Evolutionary conservation across 2,888 invertebrate species (phyloP), one percentile per base, ranked within the genome.

Genomic region (Melanostoma scalare): DNA sequence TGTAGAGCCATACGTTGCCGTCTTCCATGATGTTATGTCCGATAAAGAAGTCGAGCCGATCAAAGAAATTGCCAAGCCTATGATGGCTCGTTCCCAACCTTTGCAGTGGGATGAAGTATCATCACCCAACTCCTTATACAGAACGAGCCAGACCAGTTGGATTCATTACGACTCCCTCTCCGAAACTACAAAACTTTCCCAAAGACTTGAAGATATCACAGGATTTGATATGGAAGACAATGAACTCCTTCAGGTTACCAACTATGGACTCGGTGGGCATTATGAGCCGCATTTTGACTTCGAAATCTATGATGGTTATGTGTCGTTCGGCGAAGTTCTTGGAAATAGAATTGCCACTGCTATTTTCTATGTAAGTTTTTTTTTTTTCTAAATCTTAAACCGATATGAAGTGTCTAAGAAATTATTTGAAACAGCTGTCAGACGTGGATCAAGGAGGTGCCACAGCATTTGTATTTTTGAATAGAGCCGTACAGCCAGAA

Each of bases 271-370:
- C 42, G 94, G 94, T n/a, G 94, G 94, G 0, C 94, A 94, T 87
- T 95, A 94, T 88, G 94, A 94, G 38, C 90, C 90, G 67, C 94
- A 94, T 68, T 94, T 93, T 89, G 94, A 93, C 90, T 94, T 89
- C 69, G n/a, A n/a, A n/a, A n/a, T n/a, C n/a, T 89, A 89, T 56
- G 86, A 86, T 2, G 20, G 96, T 95, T 42, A 92, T 98, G 9
- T 30, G 6, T 48, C 75, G 0, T 79, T 58, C 6, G 2, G 0
- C 0, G 67, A 56, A 1, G 33, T 65, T 3, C 73, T 75, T 86
- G 99, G 99, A 40, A 99, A 99, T 92, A 94, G 99, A 87, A 97
- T 99, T 87, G 98, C 99, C 3, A 99, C 99, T 0, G 96, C 97
- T 81, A 93, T 99, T 44, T 98, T 96, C 91, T 99, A 99, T 91